phyloP scores from a whole-genome alignment of 2,797 vertebrate genomes.

The Microchirus variegatus region DNA sequence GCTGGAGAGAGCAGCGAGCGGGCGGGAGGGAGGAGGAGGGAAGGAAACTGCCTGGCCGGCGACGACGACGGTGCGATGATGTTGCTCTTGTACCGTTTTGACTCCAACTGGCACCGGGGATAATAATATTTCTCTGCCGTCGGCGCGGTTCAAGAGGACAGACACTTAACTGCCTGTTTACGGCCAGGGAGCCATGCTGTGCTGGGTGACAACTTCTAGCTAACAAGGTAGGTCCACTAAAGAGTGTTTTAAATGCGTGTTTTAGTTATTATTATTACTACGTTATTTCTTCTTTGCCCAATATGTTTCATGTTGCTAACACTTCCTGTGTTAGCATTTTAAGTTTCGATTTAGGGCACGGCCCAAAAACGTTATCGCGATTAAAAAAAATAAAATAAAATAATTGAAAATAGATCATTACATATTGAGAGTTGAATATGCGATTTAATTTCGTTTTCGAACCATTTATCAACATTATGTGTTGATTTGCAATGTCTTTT shows the following conservation, averaged over 20 bases:
- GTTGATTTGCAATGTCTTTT: no score
- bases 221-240: conserved; percentile 48
- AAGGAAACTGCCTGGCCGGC: conserved; percentile 23
- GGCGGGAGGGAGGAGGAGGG: conserved; percentile 15
- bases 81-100: conserved; percentile 27
- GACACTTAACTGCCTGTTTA: neutral
- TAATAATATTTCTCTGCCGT: conserved; percentile 30
- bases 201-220: conserved; percentile 38
- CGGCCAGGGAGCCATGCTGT: conserved; percentile 13
- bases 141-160: conserved; percentile 25
- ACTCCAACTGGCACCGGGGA: conserved; percentile 36
- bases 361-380: no score
- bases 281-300: neutral
- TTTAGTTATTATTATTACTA: neutral
- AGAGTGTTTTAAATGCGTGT: neutral
- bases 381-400: no score
- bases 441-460: no score
- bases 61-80: conserved; percentile 25
- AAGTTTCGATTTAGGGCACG: no score
- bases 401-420: no score
- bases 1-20: conserved; percentile 44
- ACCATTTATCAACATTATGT: no score
- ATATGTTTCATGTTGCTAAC: no score
- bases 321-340: no score
- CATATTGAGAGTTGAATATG: no score